Conservation (phyloP, 2,888 invertebrate genomes). For the Lomographa bimaculata region DNA sequence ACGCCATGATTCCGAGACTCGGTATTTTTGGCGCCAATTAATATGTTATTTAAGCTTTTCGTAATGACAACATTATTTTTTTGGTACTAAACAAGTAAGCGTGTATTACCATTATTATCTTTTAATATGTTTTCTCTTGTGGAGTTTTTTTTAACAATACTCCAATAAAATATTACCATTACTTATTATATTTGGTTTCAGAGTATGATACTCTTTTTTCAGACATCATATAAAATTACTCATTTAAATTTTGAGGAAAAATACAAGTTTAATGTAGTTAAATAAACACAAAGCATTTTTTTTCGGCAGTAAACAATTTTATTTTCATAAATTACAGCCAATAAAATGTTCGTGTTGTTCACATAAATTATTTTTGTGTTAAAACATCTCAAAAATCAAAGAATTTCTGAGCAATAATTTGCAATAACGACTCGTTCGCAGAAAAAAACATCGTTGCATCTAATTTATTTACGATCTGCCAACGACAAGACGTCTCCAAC, state of each 20-base stretch:
- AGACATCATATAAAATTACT: too few relatives aligned
- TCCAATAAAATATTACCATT: too few relatives aligned
- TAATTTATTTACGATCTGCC: constrained; percentile 68
- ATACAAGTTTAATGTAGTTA: too few relatives aligned
- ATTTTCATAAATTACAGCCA: background rate
- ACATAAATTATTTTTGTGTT: constrained; percentile 9
- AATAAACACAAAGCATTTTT: too few relatives aligned
- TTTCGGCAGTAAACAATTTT: too few relatives aligned
- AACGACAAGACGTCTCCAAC: constrained; percentile 47
- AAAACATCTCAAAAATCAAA: constrained; percentile 19
- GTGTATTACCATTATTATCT: too few relatives aligned
- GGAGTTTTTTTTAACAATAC: too few relatives aligned
- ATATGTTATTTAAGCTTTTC: constrained; percentile 39
- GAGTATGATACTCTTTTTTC: too few relatives aligned
- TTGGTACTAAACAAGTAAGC: too few relatives aligned
- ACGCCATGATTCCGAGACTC: constrained; percentile 52
- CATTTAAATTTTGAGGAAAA: too few relatives aligned
- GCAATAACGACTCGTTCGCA: constrained; percentile 42
- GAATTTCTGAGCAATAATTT: constrained; percentile 42
- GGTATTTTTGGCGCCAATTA: constrained; percentile 67
- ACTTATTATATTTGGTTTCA: too few relatives aligned
- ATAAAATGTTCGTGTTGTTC: constrained; percentile 12
- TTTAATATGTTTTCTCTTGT: too few relatives aligned
- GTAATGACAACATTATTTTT: constrained; percentile 24
- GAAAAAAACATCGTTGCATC: constrained; percentile 40